Percentiles rank a stretch among this genome's conserved stretches.
Conservation (phyloP, 2,888 invertebrate genomes). For the Diabrotica balteata region DNA sequence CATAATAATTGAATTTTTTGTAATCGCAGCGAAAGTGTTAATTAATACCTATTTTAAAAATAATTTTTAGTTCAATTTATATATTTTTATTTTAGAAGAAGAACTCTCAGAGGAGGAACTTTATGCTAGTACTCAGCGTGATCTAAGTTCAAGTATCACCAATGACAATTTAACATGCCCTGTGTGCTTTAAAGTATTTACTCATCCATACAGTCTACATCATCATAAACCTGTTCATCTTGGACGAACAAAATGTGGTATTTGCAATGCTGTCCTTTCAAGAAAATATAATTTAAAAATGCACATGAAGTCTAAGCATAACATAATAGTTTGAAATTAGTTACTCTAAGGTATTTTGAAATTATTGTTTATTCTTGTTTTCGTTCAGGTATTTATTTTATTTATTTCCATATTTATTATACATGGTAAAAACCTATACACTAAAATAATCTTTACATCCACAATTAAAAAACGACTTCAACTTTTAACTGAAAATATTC, state of each 20-base stretch:
- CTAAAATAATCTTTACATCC: too few relatives aligned
- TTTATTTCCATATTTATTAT: too few relatives aligned
- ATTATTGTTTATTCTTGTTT: too few relatives aligned
- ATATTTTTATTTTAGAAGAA: slow-evolving; percentile 29
- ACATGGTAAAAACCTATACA: too few relatives aligned
- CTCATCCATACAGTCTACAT: slow-evolving; percentile 39
- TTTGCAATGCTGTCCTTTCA: slow-evolving; percentile 43
- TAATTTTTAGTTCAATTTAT: neutral
- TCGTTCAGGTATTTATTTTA: too few relatives aligned
- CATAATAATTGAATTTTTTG: too few relatives aligned
- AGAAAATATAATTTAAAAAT: slow-evolving; percentile 42
- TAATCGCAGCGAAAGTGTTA: too few relatives aligned
- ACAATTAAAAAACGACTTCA: too few relatives aligned
- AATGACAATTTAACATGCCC: slow-evolving; percentile 36
- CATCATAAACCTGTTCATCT: slow-evolving; percentile 42
- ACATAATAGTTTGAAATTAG: slow-evolving; percentile 22
- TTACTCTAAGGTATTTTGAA: too few relatives aligned
- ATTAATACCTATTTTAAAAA: too few relatives aligned
- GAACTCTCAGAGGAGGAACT: slow-evolving; percentile 28
- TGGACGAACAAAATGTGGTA: slow-evolving; percentile 41
- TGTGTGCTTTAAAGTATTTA: slow-evolving; percentile 38
- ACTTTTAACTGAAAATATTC: too few relatives aligned
- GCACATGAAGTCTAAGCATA: slow-evolving; percentile 40
- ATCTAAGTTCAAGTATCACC: slow-evolving; percentile 20
- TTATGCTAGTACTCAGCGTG: slow-evolving; percentile 14